A percentile compares a stretch with the other conserved stretches of the same genome.
Conservation (phyloP, 2,888 invertebrate species). For the Electrophaes corylata region DNA sequence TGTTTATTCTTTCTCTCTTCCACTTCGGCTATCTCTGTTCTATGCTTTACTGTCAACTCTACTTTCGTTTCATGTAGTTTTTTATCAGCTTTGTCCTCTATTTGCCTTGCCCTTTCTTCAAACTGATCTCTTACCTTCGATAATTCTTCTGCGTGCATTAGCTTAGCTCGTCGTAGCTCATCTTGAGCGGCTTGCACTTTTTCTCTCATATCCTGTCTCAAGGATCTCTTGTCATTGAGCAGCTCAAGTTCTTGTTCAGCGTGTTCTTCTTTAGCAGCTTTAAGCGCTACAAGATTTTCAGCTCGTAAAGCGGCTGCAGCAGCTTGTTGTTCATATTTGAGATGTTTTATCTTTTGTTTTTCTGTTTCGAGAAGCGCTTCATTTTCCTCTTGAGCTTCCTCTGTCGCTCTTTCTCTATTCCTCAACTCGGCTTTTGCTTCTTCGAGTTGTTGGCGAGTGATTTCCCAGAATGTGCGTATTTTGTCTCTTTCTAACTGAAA, state of each 20-base stretch:
- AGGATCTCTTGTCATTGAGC: slow-evolving; percentile 88
- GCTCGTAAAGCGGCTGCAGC: slow-evolving; percentile 93
- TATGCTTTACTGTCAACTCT: slow-evolving; percentile 89
- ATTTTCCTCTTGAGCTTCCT: slow-evolving; percentile 93
- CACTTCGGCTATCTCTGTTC: slow-evolving; percentile 93
- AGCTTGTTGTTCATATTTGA: slow-evolving; percentile 95
- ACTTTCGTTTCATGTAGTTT: slow-evolving; percentile 89
- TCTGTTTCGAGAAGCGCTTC: slow-evolving; percentile 94
- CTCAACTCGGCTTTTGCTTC: slow-evolving; percentile 90
- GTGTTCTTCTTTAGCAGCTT: slow-evolving; percentile 93
- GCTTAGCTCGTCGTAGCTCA: slow-evolving; percentile 88
- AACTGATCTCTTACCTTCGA: slow-evolving; percentile 82
- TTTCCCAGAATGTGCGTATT: slow-evolving; percentile 97
- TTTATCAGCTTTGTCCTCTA: slow-evolving; percentile 87
- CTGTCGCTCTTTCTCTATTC: slow-evolving; percentile 90
- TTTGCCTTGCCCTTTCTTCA: slow-evolving; percentile 78
- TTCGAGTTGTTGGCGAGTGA: slow-evolving; percentile 94
- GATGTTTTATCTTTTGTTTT: slow-evolving; percentile 96
- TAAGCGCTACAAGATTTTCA: slow-evolving; percentile 91
- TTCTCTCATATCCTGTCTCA: slow-evolving; percentile 88
- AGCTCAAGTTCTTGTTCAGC: slow-evolving; percentile 90
- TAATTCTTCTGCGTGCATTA: slow-evolving; percentile 90
- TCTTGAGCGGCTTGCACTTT: slow-evolving; percentile 88
- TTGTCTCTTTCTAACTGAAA: slow-evolving; percentile 98
- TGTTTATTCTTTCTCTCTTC: slow-evolving; percentile 96